A percentile compares a stretch with the other conserved stretches of the same genome.
phyloP scores from a whole-genome alignment of 2,113 vertebrate species.

The Prietella phreatophila region DNA sequence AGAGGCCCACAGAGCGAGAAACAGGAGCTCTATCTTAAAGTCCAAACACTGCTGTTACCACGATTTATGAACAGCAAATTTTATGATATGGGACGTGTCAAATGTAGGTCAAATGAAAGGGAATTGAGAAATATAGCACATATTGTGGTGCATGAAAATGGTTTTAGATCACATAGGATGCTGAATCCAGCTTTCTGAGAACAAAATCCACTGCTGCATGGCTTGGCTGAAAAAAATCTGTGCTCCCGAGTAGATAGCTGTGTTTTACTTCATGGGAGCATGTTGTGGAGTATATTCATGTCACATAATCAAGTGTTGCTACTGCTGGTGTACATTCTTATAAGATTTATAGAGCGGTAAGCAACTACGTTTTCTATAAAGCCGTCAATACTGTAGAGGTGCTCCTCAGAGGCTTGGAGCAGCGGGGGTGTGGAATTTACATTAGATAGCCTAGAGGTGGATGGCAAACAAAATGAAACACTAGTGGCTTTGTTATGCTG shows the following conservation, averaged over 20 bases:
- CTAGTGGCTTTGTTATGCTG: neutral
- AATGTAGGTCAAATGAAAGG: conserved; percentile 51
- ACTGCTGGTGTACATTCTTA: neutral
- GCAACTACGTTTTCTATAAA: neutral
- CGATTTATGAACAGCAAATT: conserved; percentile 52
- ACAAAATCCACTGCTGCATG: conserved; percentile 7
- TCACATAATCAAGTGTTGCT: neutral
- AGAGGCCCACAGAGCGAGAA: conserved; percentile 21
- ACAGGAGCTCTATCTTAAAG: conserved; percentile 43
- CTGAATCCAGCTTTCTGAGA: conserved; percentile 29
- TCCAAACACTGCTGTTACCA: conserved; percentile 49
- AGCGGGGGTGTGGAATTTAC: neutral
- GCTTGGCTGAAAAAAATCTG: neutral
- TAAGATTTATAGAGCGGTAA: neutral
- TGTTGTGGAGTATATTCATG: neutral
- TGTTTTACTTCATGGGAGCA: neutral
- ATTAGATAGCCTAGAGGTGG: neutral
- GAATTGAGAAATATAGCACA: conserved; percentile 48
- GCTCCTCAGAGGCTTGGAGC: neutral
- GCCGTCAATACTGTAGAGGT: neutral
- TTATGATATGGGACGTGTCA: conserved; percentile 52
- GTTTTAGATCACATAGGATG: neutral
- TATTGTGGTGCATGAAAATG: conserved; percentile 3
- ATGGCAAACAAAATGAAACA: neutral
- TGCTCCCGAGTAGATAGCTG: neutral